These are phyloP conservation scores for Poicephalus gulielmi DNA, from an alignment of 2,113 vertebrate genomes.

Conservation along the genomic window DNA sequence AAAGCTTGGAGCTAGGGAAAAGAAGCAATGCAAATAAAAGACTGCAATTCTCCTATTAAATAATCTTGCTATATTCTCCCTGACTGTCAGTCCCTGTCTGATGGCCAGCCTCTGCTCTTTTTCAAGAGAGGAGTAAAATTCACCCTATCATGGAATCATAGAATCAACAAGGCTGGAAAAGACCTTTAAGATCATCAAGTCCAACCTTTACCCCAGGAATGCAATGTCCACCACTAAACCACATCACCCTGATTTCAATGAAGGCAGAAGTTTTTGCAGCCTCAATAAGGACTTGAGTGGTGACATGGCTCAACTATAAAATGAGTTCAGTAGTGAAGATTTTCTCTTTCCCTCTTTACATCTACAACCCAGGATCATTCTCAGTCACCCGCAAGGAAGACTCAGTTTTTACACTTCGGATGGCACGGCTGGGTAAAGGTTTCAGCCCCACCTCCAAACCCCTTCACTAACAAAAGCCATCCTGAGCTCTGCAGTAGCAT, in stretches of 20 bases:
- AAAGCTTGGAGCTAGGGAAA: background rate
- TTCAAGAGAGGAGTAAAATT: background rate
- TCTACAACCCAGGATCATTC: background rate
- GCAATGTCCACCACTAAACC: background rate
- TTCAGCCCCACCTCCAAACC: background rate
- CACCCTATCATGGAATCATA: background rate
- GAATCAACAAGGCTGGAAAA: background rate
- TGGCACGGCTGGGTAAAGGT: background rate
- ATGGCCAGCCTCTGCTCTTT: background rate
- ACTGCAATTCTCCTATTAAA: background rate
- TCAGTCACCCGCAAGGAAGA: background rate
- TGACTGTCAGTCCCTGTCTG: background rate
- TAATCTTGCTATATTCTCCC: background rate
- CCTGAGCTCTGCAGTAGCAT: background rate
- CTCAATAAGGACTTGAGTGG: background rate
- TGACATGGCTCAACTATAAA: background rate
- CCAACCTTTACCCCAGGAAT: background rate
- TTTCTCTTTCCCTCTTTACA: background rate
- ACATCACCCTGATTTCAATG: background rate
- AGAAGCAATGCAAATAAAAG: slow-evolving; percentile 23
- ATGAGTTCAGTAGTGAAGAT: background rate
- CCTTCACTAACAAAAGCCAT: accelerated
- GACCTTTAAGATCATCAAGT: background rate
- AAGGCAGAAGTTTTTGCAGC: background rate
- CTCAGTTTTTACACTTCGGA: background rate